These are phyloP conservation scores for Festucalex cinctus DNA, from an alignment of 2,113 vertebrate genomes.

Conservation along the genomic window DNA sequence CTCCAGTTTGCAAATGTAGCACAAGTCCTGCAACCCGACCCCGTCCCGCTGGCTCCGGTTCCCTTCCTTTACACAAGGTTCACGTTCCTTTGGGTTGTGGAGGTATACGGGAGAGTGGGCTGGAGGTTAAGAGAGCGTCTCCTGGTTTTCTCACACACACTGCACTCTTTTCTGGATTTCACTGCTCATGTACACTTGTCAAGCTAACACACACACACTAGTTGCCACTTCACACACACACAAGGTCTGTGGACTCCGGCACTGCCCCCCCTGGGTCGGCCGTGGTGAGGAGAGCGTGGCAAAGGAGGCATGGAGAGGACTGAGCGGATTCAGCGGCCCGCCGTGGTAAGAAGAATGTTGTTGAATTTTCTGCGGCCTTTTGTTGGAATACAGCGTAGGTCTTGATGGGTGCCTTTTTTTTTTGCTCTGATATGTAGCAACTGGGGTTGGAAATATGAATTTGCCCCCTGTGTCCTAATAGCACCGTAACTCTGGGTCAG, in stretches of 20 bases:
- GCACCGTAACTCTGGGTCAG: slow-evolving; percentile 15
- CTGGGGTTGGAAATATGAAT: slow-evolving; percentile 2
- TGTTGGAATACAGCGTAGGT: slow-evolving; percentile 6
- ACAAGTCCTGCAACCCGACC: slow-evolving; percentile 90
- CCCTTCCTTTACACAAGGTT: slow-evolving; percentile 70
- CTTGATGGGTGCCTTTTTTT: neutral
- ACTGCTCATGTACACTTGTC: slow-evolving; percentile 39
- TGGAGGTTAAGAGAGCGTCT: slow-evolving; percentile 63
- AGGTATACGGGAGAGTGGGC: slow-evolving; percentile 37
- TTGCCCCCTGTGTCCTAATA: slow-evolving; percentile 8
- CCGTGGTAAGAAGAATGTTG: slow-evolving; percentile 78
- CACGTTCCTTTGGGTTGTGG: slow-evolving; percentile 66
- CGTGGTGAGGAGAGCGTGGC: slow-evolving; percentile 69
- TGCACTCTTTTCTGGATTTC: slow-evolving; percentile 53
- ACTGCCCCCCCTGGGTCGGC: slow-evolving; percentile 61
- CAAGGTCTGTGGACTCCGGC: slow-evolving; percentile 63
- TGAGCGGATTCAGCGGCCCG: slow-evolving; percentile 76
- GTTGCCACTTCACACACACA: slow-evolving; percentile 45
- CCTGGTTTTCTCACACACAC: slow-evolving; percentile 63
- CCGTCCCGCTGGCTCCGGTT: slow-evolving; percentile 54
- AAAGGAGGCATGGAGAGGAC: slow-evolving; percentile 78
- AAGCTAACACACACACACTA: slow-evolving; percentile 44
- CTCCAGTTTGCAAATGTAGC: slow-evolving; percentile 89
- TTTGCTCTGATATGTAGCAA: slow-evolving; percentile 7
- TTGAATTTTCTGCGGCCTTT: slow-evolving; percentile 6